A percentile compares a stretch with the other conserved stretches of the same genome.
phyloP scores from a whole-genome alignment of 2,888 invertebrate species.

The Trichacis sp. region DNA sequence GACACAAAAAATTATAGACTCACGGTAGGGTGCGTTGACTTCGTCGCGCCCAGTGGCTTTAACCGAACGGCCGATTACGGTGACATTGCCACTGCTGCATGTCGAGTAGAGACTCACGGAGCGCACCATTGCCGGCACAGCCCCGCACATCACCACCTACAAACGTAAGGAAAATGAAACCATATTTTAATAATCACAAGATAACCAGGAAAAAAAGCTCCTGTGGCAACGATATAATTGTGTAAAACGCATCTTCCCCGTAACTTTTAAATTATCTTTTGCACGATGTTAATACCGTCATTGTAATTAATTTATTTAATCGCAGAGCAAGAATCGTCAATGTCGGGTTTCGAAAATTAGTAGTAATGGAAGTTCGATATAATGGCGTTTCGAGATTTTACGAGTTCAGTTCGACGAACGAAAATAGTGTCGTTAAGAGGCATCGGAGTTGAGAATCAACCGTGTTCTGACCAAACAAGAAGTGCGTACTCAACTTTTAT shows the following conservation, averaged over 20 bases:
- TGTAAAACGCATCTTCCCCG: no score
- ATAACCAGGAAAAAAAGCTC: no score
- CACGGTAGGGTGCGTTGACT: slow-evolving; percentile 73
- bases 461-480: slow-evolving; percentile 14
- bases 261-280: background rate
- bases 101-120: slow-evolving; percentile 79
- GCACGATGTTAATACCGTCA: background rate
- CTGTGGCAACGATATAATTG: no score
- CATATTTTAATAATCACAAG: no score
- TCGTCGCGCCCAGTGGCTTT: slow-evolving; percentile 73
- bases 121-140: slow-evolving; percentile 79
- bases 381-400: background rate
- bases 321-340: background rate
- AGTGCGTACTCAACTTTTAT: slow-evolving; percentile 49
- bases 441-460: slow-evolving; percentile 19
- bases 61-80: slow-evolving; percentile 76
- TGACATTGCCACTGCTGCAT: slow-evolving; percentile 77
- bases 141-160: slow-evolving; percentile 81
- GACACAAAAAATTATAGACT: slow-evolving; percentile 63
- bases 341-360: slow-evolving; percentile 1
- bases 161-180: no score
- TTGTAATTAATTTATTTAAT: background rate
- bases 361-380: slow-evolving; percentile 6
- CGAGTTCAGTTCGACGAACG: slow-evolving; percentile 48
- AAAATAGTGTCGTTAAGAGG: slow-evolving; percentile 46